A percentile compares a stretch with the other conserved stretches of the same genome.
Evolutionary conservation across 2,797 vertebrate species (phyloP).

Genomic region (Lateolabrax maculatus): DNA sequence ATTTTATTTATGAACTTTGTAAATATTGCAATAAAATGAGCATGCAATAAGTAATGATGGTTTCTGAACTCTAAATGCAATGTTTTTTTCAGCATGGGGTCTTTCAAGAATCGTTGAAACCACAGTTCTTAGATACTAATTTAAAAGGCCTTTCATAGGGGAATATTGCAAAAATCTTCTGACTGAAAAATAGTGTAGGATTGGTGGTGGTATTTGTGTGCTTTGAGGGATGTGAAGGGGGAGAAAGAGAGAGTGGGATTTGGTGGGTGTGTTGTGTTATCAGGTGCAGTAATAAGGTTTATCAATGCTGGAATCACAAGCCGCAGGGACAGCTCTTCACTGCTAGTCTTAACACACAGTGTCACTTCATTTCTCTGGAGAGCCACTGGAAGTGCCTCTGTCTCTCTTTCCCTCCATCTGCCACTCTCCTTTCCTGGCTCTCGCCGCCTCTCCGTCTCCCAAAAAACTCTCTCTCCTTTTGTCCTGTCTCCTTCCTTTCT

Average conservation of each 20-base stretch:
- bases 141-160: conserved; percentile 7
- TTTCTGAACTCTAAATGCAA: conserved; percentile 30
- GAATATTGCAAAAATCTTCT: background rate
- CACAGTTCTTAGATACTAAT: conserved; percentile 17
- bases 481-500: background rate
- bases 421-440: conserved; percentile 21
- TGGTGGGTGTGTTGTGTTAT: conserved; percentile 45
- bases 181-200: conserved; percentile 16
- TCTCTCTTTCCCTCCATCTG: conserved; percentile 50
- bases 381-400: conserved; percentile 41
- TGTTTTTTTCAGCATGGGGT: conserved; percentile 6
- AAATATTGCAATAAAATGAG: conserved; percentile 50
- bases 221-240: conserved; percentile 20
- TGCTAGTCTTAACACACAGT: conserved; percentile 58
- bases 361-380: conserved; percentile 65
- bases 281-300: conserved; percentile 61
- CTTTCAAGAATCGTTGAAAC: conserved; percentile 39
- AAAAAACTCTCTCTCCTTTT: conserved; percentile 9
- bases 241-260: background rate
- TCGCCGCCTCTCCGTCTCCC: conserved; percentile 4
- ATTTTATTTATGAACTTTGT: conserved; percentile 51
- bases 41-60: conserved; percentile 18
- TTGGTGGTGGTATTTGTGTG: conserved; percentile 2
- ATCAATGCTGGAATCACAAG: conserved; percentile 52
- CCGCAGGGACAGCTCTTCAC: conserved; percentile 46